These are phyloP conservation scores for Pseudochaenichthys georgianus DNA, from an alignment of 2,797 vertebrate species.

Conservation along the genomic window DNA sequence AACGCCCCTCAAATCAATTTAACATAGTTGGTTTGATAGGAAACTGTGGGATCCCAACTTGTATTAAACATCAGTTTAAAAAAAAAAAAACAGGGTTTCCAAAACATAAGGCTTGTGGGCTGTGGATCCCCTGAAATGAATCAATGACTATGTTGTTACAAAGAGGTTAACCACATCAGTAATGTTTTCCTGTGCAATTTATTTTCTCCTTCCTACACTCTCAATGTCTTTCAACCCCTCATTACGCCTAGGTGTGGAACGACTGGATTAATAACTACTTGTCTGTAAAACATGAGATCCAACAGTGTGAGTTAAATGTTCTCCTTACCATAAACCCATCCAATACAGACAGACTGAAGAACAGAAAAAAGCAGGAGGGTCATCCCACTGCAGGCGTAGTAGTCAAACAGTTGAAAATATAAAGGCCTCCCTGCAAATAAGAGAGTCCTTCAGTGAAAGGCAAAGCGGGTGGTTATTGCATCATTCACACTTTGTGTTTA, in stretches of 20 bases:
- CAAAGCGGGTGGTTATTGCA: neutral
- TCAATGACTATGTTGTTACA: neutral
- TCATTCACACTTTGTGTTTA: neutral
- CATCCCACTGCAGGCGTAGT: constrained; percentile 86
- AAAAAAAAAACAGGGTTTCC: neutral
- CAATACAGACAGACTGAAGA: constrained; percentile 82
- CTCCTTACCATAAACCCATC: constrained; percentile 85
- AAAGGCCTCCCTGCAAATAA: constrained; percentile 83
- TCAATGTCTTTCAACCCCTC: neutral
- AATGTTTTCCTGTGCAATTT: neutral
- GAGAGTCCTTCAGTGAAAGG: constrained; percentile 1
- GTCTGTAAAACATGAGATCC: neutral
- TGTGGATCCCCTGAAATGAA: neutral
- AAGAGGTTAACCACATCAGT: neutral
- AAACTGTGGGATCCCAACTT: neutral
- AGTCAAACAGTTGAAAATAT: constrained; percentile 86
- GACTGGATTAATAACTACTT: neutral
- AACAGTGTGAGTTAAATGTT: neutral
- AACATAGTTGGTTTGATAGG: neutral
- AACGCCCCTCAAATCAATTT: neutral
- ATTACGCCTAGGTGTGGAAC: neutral
- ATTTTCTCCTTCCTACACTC: neutral
- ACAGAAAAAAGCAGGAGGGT: constrained; percentile 83
- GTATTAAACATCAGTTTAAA: neutral
- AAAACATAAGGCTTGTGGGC: neutral